Evolutionary conservation across 1,140 invertebrate genomes (phyloP), one percentile per base, ranked within the genome.

Genomic region (Batillaria attramentaria): DNA sequence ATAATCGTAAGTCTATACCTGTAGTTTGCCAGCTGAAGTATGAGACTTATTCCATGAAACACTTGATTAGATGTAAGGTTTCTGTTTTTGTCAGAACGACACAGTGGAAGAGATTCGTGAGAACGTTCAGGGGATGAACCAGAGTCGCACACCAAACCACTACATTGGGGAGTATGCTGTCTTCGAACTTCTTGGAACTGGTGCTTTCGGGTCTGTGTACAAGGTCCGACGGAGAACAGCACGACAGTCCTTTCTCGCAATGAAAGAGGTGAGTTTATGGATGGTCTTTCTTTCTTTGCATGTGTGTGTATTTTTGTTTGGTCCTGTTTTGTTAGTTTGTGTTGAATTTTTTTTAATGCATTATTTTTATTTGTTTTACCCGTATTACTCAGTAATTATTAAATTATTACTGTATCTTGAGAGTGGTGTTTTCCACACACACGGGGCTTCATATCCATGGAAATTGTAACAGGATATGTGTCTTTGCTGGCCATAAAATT

Each of bases 141-240:
- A 91, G 72, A 87, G 90, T 77, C 83, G 87, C 72, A 84, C 79
- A n/a, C 87, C 91, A 0, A 87, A 84, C 39, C 82, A 88, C n/a
- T 88, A 87, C 81, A 90, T 92, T n/a, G 88, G 88, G 10, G 91
- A 92, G 6, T 92, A 91, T 81, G 90, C 88, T 46, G 87, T 92
- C n/a, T 88, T 92, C 81, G 91, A 92, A 83, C 82, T 90, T 39
- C 81, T 92, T 31, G 91, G 91, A 4, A 87, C 86, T n/a, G 91
- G 91, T 18, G 91, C 91, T 8, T 92, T 92, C 85, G 91, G 91
- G 4, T 89, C 88, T 66, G 91, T 92, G 10, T 91, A 91, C 79
- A 91, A 91, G 86, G 91, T 91, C 10, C 86, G 87, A 50, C 91
- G 91, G 78, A 87, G 81, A 72, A 86, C 86, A 43, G 84, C 88